A percentile compares a stretch with the other conserved stretches of the same genome.
Conservation (phyloP, 2,888 invertebrate species). For the Crossocerus cetratus region DNA sequence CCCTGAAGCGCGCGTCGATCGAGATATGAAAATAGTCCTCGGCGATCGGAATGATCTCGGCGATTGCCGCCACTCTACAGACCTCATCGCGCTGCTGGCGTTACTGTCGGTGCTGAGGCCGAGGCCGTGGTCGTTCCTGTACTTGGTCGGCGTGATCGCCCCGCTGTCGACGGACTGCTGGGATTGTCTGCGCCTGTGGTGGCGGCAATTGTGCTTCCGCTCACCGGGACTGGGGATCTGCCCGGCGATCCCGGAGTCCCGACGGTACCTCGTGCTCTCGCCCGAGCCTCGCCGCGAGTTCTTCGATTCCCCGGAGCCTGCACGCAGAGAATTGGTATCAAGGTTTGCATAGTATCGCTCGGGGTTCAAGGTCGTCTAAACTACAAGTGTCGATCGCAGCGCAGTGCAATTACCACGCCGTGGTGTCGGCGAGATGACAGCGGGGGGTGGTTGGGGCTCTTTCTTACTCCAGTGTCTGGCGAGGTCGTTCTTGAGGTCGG, state of each 20-base stretch:
- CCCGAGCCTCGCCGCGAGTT: slow-evolving; percentile 82
- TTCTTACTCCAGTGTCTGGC: slow-evolving; percentile 81
- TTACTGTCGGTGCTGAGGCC: slow-evolving; percentile 82
- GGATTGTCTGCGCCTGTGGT: slow-evolving; percentile 74
- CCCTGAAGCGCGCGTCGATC: slow-evolving; percentile 52
- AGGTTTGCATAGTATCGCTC: background rate
- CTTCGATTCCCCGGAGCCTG: slow-evolving; percentile 82
- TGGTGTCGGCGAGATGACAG: slow-evolving; percentile 72
- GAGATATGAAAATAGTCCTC: slow-evolving; percentile 3
- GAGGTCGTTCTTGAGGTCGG: slow-evolving; percentile 85
- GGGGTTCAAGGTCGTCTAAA: background rate
- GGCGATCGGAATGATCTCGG: background rate
- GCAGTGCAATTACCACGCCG: slow-evolving; percentile 68
- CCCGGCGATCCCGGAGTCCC: slow-evolving; percentile 80
- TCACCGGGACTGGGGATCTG: slow-evolving; percentile 66
- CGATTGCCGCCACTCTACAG: background rate
- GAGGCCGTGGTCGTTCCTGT: slow-evolving; percentile 83
- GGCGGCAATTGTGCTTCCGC: slow-evolving; percentile 71
- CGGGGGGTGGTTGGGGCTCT: slow-evolving; percentile 69
- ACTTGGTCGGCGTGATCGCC: slow-evolving; percentile 73
- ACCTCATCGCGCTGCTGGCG: slow-evolving; percentile 72
- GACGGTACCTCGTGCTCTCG: slow-evolving; percentile 84
- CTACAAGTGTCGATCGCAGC: background rate
- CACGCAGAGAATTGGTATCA: background rate
- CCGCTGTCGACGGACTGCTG: slow-evolving; percentile 71